These are phyloP conservation scores for Lanius ludovicianus DNA, from an alignment of 2,113 vertebrate species.

Conservation along the genomic window DNA sequence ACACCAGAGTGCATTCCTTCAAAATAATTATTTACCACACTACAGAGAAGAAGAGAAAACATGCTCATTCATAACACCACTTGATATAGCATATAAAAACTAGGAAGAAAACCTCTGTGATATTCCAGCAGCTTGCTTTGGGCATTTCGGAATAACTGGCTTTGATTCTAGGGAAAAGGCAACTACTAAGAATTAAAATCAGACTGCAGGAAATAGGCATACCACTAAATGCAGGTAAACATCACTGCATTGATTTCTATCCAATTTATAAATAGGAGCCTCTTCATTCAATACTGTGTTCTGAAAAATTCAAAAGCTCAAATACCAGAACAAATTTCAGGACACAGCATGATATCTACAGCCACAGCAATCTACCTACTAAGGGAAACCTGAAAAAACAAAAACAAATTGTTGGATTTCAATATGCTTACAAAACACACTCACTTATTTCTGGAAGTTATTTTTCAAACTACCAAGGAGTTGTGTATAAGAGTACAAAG, in stretches of 20 bases:
- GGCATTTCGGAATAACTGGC: not conserved
- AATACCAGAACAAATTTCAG: not conserved
- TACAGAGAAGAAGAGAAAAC: not conserved
- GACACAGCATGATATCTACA: not conserved
- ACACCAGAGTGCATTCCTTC: not conserved
- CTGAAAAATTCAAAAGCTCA: not conserved
- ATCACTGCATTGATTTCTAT: not conserved
- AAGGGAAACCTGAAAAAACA: not conserved
- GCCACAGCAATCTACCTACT: not conserved
- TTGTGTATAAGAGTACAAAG: not conserved
- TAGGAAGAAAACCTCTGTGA: not conserved
- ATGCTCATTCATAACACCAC: not conserved
- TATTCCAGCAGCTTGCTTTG: not conserved
- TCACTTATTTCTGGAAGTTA: not conserved
- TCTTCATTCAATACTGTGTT: not conserved
- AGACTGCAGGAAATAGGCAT: not conserved
- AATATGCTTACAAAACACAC: not conserved
- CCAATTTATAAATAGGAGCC: not conserved
- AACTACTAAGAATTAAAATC: not conserved
- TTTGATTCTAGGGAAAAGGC: not conserved
- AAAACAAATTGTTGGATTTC: not conserved
- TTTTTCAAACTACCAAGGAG: not conserved
- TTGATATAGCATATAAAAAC: not conserved
- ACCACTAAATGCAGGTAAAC: not conserved
- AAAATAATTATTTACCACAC: not conserved